These are phyloP conservation scores for Labrus mixtus DNA, from an alignment of 2,113 vertebrate genomes.

Conservation along the genomic window DNA sequence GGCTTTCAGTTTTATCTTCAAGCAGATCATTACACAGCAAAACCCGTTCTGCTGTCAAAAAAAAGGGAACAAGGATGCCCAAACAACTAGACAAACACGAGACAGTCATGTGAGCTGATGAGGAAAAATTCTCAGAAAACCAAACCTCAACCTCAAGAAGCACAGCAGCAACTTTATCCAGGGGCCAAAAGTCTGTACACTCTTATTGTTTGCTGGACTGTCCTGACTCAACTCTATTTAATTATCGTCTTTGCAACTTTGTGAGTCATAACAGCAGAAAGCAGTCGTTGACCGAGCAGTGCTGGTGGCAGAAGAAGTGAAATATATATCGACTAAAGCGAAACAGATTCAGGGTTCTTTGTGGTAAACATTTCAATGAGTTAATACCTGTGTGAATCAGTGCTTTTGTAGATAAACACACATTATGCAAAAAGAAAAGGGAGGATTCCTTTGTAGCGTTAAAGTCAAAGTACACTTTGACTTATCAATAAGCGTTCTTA, in stretches of 20 bases:
- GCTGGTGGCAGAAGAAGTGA: not conserved
- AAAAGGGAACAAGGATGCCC: conserved; percentile 25
- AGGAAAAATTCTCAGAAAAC: conserved; percentile 9
- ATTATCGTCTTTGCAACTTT: not conserved
- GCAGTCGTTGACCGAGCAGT: not conserved
- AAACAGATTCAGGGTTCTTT: not conserved
- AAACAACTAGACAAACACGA: conserved; percentile 12
- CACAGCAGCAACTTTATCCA: not conserved
- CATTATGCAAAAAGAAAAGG: no score
- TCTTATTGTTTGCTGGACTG: not conserved
- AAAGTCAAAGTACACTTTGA: no score
- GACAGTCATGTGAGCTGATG: conserved; percentile 46
- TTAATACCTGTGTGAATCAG: no score
- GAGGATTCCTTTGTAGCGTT: no score
- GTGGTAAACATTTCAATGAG: not conserved
- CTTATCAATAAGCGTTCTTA: no score
- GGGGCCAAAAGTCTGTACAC: not conserved
- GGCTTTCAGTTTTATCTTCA: conserved; percentile 22
- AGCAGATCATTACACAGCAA: not conserved
- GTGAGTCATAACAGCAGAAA: not conserved
- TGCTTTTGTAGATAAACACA: no score
- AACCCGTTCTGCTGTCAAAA: conserved; percentile 7
- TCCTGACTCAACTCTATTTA: not conserved
- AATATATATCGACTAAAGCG: not conserved
- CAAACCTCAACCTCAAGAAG: not conserved